Base-by-base conservation (phyloP, 2,888 invertebrate species). In the Tillus elongatus region DNA sequence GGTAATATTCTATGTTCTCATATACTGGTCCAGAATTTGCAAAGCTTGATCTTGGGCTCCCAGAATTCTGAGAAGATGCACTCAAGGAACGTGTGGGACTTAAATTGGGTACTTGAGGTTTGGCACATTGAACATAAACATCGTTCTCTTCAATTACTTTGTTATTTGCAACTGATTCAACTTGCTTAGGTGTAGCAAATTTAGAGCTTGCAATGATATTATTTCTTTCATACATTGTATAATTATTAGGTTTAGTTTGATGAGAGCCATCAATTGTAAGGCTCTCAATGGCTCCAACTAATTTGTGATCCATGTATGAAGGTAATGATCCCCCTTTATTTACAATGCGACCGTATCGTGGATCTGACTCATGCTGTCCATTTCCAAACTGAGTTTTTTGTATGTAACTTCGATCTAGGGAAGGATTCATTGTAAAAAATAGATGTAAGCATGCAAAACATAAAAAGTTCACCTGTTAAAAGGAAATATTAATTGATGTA, bases 1-100 rank as follows among this genome's bases (percentile, higher is more conserved):
- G 72, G 67, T 84, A 86, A 58, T 84, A 86, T 48, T 86, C 86
- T 36, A 88, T 73, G 63, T 88, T 88, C 61, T 88, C 88, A 59
- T 88, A 88, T 14, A 88, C 79, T 1, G 79, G 78, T 4, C 67
- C 66, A 31, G 53, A 50, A 46, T 51, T 61, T 37, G 49, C 51
- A 11, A 64, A 47, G 43, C 62, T 64, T 4, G 59, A 51, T 38
- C 64, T 50, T 10, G 66, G 66, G 45, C 66, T 66, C 37, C 59
- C 61, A 24, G 76, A 75, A 53, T 75, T 70, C 50, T 75, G 72
- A n/a, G 76, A 76, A 49, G 74, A 67, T 16, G 72, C 69, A 52
- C 75, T 74, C 36, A 73, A 63, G 39, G 77, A 76, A 48, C 74
- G 71, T 27, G 77, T 74, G 15, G 76, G 77, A 51, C 76, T 77